phyloP scores from a whole-genome alignment of 1,140 invertebrate genomes.

The Battus philenor region DNA sequence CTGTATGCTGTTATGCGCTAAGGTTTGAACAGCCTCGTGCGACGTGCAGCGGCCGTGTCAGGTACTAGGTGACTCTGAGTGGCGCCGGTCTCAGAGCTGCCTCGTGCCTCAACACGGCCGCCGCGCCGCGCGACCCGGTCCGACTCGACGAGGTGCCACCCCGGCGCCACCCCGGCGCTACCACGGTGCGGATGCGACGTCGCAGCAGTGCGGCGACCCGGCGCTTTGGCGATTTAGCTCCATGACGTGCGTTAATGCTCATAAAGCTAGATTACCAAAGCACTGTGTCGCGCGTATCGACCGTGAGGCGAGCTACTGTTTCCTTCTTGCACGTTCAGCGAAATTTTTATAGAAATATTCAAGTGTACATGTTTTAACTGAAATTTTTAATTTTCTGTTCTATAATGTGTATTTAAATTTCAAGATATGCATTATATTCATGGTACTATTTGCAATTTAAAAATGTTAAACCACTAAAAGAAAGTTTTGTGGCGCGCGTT shows the following conservation, averaged over 20 bases:
- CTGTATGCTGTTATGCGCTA: no score
- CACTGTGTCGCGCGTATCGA: constrained; percentile 64
- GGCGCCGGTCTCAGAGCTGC: constrained; percentile 65
- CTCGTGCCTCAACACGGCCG: constrained; percentile 42
- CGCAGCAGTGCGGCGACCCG: constrained; percentile 40
- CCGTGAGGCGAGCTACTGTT: no score
- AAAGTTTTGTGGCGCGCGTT: no score
- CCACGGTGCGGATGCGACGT: constrained; percentile 19
- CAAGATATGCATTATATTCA: no score
- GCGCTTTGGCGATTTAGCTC: constrained; percentile 97
- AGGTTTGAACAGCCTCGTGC: no score
- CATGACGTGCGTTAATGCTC: constrained; percentile 86
- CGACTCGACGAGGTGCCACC: background rate
- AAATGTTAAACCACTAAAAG: no score
- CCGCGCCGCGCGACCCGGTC: background rate
- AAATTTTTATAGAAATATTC: no score
- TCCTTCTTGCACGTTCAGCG: no score
- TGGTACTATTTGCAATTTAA: no score
- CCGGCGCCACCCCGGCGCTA: background rate
- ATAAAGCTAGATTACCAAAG: constrained; percentile 98
- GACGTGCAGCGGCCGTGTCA: constrained; percentile 76
- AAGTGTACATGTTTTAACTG: no score
- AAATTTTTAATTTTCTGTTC: no score
- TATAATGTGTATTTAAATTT: no score
- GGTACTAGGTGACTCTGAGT: constrained; percentile 92